Percentiles rank a stretch among this genome's conserved stretches.
Evolutionary conservation across 2,888 invertebrate genomes (phyloP).

Genomic region (Drosophila diplacantha): DNA sequence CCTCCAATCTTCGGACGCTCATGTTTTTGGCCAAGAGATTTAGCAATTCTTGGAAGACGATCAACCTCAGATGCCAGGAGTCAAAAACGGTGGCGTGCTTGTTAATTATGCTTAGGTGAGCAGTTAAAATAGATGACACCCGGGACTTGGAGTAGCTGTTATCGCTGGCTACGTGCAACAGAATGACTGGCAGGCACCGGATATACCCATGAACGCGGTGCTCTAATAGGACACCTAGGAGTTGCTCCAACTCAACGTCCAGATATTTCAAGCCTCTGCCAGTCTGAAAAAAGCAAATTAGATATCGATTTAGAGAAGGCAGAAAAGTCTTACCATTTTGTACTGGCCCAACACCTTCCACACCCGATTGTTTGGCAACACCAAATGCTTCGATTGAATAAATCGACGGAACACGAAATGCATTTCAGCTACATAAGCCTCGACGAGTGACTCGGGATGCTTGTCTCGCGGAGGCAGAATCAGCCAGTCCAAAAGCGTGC

Average conservation of each 20-base stretch:
- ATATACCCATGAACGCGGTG: slow-evolving; percentile 37
- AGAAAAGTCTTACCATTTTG: slow-evolving; percentile 39
- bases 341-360: slow-evolving; percentile 50
- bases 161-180: slow-evolving; percentile 41
- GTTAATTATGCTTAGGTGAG: slow-evolving; percentile 39
- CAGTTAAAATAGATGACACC: slow-evolving; percentile 5
- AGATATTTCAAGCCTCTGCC: slow-evolving; percentile 11
- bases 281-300: slow-evolving; percentile 16
- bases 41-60: slow-evolving; percentile 34
- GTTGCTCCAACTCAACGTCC: slow-evolving; percentile 21
- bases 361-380: slow-evolving; percentile 46
- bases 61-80: slow-evolving; percentile 45
- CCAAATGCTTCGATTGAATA: slow-evolving; percentile 2
- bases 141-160: slow-evolving; percentile 7
- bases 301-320: background rate
- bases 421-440: slow-evolving; percentile 42
- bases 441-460: slow-evolving; percentile 1
- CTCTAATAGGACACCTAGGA: slow-evolving; percentile 41
- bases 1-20: background rate
- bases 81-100: slow-evolving; percentile 34
- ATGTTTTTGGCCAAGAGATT: slow-evolving; percentile 39
- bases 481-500: slow-evolving; percentile 29
- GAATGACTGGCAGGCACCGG: slow-evolving; percentile 41
- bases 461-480: background rate
- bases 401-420: slow-evolving; percentile 42